Evolutionary conservation across 2,888 invertebrate species (phyloP).

Genomic region (Tridacna gigas): DNA sequence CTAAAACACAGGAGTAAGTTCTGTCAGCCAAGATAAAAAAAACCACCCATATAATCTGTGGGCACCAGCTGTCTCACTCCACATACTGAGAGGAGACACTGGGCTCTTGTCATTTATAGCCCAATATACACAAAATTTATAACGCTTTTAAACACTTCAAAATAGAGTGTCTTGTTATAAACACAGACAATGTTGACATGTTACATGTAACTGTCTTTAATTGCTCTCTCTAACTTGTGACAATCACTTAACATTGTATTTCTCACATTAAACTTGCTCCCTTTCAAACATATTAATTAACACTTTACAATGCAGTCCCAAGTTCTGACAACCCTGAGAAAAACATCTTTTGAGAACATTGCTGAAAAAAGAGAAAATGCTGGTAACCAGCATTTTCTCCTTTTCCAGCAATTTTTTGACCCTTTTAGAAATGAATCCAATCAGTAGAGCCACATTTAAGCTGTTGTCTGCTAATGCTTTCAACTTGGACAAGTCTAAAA

Average conservation of each 20-base stretch:
- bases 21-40: too few species aligned
- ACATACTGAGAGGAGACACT: not conserved
- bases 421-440: too few species aligned
- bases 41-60: too few species aligned
- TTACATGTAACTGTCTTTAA: constrained; percentile 29
- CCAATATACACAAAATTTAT: constrained; percentile 40
- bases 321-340: too few species aligned
- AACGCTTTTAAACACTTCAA: constrained; percentile 37
- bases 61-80: not conserved
- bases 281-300: constrained; percentile 2
- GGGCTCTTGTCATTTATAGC: constrained; percentile 28
- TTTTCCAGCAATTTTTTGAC: too few species aligned
- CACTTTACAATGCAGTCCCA: too few species aligned
- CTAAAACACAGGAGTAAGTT: too few species aligned
- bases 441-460: too few species aligned
- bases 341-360: not conserved
- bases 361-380: not conserved
- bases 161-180: constrained; percentile 28
- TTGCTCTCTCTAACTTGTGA: constrained; percentile 11
- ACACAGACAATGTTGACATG: constrained; percentile 43
- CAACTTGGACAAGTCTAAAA: too few species aligned
- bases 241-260: constrained; percentile 1
- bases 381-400: not conserved
- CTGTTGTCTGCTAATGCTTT: too few species aligned
- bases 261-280: constrained; percentile 3